Base-by-base conservation (phyloP, 2,113 vertebrate species). In the Atrichornis clamosus region DNA sequence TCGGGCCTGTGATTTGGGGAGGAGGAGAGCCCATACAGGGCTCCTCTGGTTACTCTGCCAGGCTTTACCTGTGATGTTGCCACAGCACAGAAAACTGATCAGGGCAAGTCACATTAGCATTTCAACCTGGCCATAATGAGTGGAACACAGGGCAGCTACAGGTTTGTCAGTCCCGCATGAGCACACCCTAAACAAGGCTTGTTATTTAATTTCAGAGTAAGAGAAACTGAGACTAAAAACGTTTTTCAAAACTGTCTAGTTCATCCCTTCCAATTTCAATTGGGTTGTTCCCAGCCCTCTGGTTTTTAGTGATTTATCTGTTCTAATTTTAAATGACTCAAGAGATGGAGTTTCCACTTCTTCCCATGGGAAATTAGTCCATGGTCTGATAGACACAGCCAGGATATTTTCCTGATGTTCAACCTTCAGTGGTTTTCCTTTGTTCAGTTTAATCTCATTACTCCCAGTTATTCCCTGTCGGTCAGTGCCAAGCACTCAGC, bases 391-490 rank as follows among this genome's bases (percentile, higher is more conserved):
- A 94, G 90, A 93, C 84, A 91, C 23, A 49, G 93, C 84, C 89
- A 87, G 93, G 96, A 97, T 95, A 95, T 95, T 96, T 95, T 95
- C 90, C 65, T 93, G 87, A 93, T 95, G 94, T 96, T 94, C 96
- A 94, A 83, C 96, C 94, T 95, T 89, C 93, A 91, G 65, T 91
- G 89, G 77, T 96, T 97, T 96, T 93, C 76, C 79, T 97, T 97
- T 97, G 97, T 97, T 96, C 87, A 26, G 74, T 95, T 94, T 96
- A 97, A 97, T 94, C 94, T 96, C 94, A 96, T 97, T 97, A 95
- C 55, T 96, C 89, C 87, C 85, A 81, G 84, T 91, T 82, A 96
- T 87, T 96, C 89, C 94, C 87, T 50, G 19, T 84, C 0, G 35
- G 93, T 70, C 87, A 68, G 72, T 67, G 55, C 86, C 52, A 68